Conservation (phyloP, 2,888 invertebrate species). For the Drosophila colorata region DNA sequence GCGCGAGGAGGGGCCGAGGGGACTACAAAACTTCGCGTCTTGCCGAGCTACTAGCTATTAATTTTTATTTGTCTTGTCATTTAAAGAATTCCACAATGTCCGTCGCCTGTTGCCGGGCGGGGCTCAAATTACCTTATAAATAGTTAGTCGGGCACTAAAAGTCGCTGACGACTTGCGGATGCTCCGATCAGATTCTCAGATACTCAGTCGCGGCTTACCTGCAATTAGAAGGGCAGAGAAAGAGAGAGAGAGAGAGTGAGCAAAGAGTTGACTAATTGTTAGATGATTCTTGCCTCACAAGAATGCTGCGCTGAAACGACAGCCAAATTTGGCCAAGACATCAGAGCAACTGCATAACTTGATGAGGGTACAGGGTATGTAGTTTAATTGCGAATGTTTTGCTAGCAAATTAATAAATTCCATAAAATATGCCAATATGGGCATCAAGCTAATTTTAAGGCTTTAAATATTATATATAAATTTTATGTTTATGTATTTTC, state of each 20-base stretch:
- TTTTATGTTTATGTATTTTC: no score
- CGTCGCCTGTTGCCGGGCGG: constrained; percentile 67
- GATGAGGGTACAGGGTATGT: background rate
- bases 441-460: no score
- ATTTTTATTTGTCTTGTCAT: constrained; percentile 78
- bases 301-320: constrained; percentile 11
- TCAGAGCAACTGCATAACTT: background rate
- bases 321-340: constrained; percentile 8
- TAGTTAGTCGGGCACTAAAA: constrained; percentile 65
- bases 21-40: constrained; percentile 12
- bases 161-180: constrained; percentile 62
- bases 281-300: no score
- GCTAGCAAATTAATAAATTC: no score
- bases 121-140: constrained; percentile 77
- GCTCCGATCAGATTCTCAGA: constrained; percentile 29
- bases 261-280: constrained; percentile 47
- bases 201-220: constrained; percentile 52
- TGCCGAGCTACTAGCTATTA: constrained; percentile 64
- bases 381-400: background rate
- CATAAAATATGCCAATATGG: no score
- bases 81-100: constrained; percentile 64
- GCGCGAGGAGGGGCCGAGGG: background rate
- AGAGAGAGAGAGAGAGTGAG: constrained; percentile 3
- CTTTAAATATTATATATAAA: no score
- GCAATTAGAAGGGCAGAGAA: constrained; percentile 35